These are phyloP conservation scores for Valencia hispanica DNA, from an alignment of 2,797 vertebrate genomes.

Conservation along the genomic window DNA sequence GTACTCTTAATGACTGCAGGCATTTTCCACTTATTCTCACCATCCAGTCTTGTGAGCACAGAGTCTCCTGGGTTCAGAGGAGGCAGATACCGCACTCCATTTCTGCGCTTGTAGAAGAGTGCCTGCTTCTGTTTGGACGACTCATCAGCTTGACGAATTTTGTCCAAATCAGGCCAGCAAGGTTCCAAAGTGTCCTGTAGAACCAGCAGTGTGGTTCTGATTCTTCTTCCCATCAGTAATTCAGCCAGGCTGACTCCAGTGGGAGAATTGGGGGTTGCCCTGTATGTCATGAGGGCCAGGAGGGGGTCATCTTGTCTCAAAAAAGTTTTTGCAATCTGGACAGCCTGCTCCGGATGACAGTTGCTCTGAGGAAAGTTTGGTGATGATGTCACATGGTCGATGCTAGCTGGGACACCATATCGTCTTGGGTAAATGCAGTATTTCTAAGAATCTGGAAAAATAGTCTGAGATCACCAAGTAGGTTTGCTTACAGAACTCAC, in stretches of 20 bases:
- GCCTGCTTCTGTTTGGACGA: background rate
- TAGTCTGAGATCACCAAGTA: background rate
- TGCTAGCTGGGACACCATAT: background rate
- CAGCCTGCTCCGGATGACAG: background rate
- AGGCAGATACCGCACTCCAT: background rate
- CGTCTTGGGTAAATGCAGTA: background rate
- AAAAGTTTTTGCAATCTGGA: background rate
- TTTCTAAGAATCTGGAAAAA: background rate
- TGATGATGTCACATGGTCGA: background rate
- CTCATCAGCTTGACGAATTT: background rate
- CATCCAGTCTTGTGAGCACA: background rate
- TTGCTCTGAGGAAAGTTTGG: slow-evolving; percentile 4
- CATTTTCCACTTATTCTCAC: background rate
- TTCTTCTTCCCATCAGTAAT: background rate
- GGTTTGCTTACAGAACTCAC: slow-evolving; percentile 9
- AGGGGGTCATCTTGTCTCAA: background rate
- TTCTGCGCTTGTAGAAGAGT: background rate
- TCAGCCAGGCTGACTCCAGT: background rate
- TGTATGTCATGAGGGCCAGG: background rate
- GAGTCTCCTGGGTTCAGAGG: background rate
- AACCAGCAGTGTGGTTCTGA: background rate
- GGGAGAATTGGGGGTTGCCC: background rate
- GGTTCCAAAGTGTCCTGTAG: background rate
- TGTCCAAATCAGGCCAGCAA: background rate
- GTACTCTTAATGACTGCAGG: no score